These are phyloP conservation scores for Noturus placidus DNA, from an alignment of 2,113 vertebrate species.

Conservation along the genomic window DNA sequence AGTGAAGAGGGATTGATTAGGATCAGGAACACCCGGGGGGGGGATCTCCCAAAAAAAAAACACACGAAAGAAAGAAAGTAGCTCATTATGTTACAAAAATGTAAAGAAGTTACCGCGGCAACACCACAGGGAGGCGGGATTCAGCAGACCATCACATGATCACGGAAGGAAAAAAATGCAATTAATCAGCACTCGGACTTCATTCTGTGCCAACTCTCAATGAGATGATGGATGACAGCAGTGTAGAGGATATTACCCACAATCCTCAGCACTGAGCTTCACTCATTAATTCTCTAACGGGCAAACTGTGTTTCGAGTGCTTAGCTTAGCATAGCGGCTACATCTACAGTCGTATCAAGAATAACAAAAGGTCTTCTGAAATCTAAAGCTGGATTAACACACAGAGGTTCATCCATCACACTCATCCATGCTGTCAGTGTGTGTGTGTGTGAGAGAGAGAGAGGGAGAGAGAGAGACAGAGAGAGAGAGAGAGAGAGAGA, in stretches of 20 bases:
- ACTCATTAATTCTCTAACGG: constrained; percentile 32
- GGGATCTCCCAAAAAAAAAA: constrained; percentile 73
- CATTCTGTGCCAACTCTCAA: constrained; percentile 56
- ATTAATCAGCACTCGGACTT: constrained; percentile 63
- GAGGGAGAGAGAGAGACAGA: too few species aligned
- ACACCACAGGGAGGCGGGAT: constrained; percentile 58
- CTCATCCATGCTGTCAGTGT: too few species aligned
- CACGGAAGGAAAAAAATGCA: constrained; percentile 52
- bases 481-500: too few species aligned
- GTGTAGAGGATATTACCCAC: constrained; percentile 57
- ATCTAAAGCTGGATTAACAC: too few species aligned
- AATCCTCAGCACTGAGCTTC: constrained; percentile 53
- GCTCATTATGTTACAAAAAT: constrained; percentile 78
- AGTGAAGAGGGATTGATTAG: constrained; percentile 83
- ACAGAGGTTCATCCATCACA: too few species aligned
- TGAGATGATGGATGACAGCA: constrained; percentile 59
- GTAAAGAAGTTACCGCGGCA: constrained; percentile 52
- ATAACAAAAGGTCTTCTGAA: too few species aligned
- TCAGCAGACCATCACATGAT: constrained; percentile 64
- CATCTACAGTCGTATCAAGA: neutral
- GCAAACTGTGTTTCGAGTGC: neutral
- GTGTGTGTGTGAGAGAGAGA: too few species aligned
- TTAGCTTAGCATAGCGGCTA: neutral
- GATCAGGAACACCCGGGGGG: constrained; percentile 72
- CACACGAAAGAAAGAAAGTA: constrained; percentile 82